Percentiles rank a stretch among this genome's conserved stretches.
Conservation (phyloP, 2,888 invertebrate species). For the Diplazon laetatorius region DNA sequence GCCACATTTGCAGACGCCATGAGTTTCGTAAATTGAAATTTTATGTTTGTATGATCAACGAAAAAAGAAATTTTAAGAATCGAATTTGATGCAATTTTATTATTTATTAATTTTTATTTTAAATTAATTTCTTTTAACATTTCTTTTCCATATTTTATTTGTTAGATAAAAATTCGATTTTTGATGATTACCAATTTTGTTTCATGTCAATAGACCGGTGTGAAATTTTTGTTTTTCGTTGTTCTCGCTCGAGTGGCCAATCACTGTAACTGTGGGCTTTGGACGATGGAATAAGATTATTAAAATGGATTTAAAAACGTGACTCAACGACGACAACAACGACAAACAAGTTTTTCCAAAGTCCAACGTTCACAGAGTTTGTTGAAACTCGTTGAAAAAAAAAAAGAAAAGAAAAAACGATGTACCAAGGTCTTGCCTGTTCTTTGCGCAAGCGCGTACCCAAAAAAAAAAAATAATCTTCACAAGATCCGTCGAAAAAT, state of each 20-base stretch:
- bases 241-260: background rate
- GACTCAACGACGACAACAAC: background rate
- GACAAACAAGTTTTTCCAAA: background rate
- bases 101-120: background rate
- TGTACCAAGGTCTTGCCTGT: slow-evolving; percentile 1
- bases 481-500: slow-evolving; percentile 6
- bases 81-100: no score
- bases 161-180: no score
- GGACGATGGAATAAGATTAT: background rate
- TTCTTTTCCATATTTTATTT: no score
- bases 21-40: no score
- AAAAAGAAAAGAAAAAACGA: no score
- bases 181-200: no score
- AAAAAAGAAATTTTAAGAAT: no score
- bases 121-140: background rate
- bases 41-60: no score
- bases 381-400: slow-evolving; percentile 1
- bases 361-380: background rate
- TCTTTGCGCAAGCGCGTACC: background rate
- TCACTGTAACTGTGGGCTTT: background rate
- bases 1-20: no score
- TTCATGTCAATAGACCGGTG: no score
- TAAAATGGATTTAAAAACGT: background rate
- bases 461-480: no score
- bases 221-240: no score